Base-by-base conservation (phyloP, 2,888 invertebrate genomes). In the Bombylius discolor region DNA sequence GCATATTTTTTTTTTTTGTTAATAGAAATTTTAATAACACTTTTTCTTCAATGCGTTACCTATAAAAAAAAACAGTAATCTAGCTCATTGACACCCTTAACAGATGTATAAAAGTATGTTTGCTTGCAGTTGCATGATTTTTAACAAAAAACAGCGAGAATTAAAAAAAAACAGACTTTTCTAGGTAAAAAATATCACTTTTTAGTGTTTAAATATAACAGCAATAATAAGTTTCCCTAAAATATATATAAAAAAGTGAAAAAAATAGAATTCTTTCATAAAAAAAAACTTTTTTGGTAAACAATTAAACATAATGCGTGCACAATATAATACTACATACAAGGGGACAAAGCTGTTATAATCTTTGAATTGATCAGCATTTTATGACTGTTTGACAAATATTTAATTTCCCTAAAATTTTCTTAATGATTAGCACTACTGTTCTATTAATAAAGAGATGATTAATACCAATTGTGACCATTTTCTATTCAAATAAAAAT, bases 331-430 rank as follows among this genome's bases (percentile, higher is more conserved):
- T 56, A 51, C 23, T 48, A 45, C 8, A 11, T 49, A 5, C 32
- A n/a, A 14, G 14, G 49, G 39, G 49, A 36, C 39, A 42, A 50
- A 53, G 51, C 47, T 55, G 53, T 49, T 49, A 55, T 59, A 59
- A 59, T 59, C 59, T 55, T 32, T 42, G 57, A 47, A 57, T 50
- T 23, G 52, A 49, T 49, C 44, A 32, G 33, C 51, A 45, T 50
- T 55, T 59, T 59, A 59, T 59, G 56, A 55, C 56, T 57, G 47
- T 59, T 59, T 59, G 59, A 59, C 59, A 59, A 59, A 59, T 59
- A 59, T 59, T 56, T 58, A 59, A 59, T 59, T 57, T 52, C 52
- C 50, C 31, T 48, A 33, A 47, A 47, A 57, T 57, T 59, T 55
- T 53, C 48, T 39, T 42, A 46, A 48, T 56, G 59, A 56, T 57